Conservation (phyloP, 2,797 vertebrate species). For the Xiphophorus birchmanni region DNA sequence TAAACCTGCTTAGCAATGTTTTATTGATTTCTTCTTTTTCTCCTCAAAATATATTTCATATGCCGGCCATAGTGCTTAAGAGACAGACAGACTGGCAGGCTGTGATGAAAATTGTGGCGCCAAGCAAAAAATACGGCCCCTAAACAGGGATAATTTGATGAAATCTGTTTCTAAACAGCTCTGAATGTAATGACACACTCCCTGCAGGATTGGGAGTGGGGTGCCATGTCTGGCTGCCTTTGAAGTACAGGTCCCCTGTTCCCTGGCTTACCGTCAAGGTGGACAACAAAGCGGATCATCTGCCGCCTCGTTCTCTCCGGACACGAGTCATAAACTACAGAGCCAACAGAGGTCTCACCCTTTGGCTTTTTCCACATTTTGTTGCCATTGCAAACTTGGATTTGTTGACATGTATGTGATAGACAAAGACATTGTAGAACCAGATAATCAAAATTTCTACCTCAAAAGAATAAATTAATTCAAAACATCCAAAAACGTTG, state of each 20-base stretch:
- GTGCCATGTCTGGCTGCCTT: conserved; percentile 51
- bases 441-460: neutral
- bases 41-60: conserved; percentile 58
- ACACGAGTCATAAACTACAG: conserved; percentile 49
- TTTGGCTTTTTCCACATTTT: neutral
- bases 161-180: conserved; percentile 65
- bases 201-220: conserved; percentile 55
- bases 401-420: neutral
- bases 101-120: conserved; percentile 50
- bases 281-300: conserved; percentile 69
- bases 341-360: neutral
- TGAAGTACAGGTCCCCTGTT: conserved; percentile 63
- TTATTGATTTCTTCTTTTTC: conserved; percentile 68
- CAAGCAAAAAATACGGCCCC: conserved; percentile 44
- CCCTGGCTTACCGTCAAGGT: conserved; percentile 53
- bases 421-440: neutral
- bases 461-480: neutral
- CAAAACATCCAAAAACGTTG: neutral
- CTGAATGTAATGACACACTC: conserved; percentile 52
- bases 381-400: neutral
- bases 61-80: conserved; percentile 33
- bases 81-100: conserved; percentile 56
- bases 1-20: conserved; percentile 47
- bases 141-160: conserved; percentile 68
- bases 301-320: conserved; percentile 46